These are phyloP conservation scores for Eulemur rubriventer DNA, from an alignment of 2,797 vertebrate species.

Conservation along the genomic window DNA sequence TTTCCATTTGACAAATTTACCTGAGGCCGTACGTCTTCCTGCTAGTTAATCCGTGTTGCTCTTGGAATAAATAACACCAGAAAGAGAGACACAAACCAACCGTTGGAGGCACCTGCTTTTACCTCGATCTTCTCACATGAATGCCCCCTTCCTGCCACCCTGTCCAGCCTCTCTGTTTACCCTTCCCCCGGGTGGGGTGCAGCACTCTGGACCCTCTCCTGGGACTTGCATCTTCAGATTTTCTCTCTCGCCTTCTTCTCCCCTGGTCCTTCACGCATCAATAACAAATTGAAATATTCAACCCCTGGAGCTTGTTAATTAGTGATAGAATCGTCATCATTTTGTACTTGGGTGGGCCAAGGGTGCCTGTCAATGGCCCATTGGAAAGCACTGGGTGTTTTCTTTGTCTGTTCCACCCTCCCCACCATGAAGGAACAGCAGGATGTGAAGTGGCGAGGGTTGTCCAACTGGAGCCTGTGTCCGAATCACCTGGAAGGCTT, in stretches of 20 bases:
- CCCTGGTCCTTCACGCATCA: constrained; percentile 77
- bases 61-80: constrained; percentile 72
- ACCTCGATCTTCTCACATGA: accelerated
- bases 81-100: constrained; percentile 11
- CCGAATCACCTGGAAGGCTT: neutral
- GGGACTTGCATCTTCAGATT: neutral
- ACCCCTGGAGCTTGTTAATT: constrained; percentile 89
- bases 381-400: constrained; percentile 16
- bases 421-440: neutral
- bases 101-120: neutral
- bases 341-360: constrained; percentile 80
- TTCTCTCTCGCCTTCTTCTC: constrained; percentile 6
- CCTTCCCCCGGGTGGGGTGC: neutral
- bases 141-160: neutral
- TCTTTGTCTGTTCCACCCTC: neutral
- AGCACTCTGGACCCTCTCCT: neutral
- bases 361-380: neutral
- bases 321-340: constrained; percentile 87
- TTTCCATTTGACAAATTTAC: constrained; percentile 80
- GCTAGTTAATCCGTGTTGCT: constrained; percentile 71
- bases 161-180: constrained; percentile 50
- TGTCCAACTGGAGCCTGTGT: neutral
- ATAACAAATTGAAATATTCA: constrained; percentile 84
- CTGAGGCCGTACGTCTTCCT: constrained; percentile 69
- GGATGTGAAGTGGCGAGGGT: neutral